Base-by-base conservation (phyloP, 2,888 invertebrate genomes). In the Dryobota labecula region DNA sequence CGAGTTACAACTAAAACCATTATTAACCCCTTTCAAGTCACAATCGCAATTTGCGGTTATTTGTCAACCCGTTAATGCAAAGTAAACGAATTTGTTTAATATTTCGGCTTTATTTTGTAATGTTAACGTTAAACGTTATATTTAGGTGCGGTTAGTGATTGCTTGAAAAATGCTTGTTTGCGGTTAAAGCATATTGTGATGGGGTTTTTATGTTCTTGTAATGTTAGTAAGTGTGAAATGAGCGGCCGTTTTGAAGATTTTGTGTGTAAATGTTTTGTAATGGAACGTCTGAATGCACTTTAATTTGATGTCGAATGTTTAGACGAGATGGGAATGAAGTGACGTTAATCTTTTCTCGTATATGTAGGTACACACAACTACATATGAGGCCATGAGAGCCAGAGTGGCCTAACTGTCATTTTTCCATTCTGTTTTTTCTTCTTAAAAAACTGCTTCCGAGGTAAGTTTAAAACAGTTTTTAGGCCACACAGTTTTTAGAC, bases 1-100 rank as follows among this genome's bases (percentile, higher is more conserved):
- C 83, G 70, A 56, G 71, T 56, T 71, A 77, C 82, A 80, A 18
- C 51, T 73, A 73, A 78, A 82, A 82, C 91, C 92, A 94, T 94
- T 95, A 95, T 95, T 94, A 95, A 95, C 94, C 82, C 95, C 95
- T 93, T 95, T 94, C 94, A 95, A 85, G 90, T 75, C 82, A 85
- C 86, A 95, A 94, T 95, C 90, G 91, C 94, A 94, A 94, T 94
- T 94, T 95, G 95, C 90, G 96, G 95, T 94, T 94, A 91, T 94
- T 94, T 94, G 95, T 85, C 85, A 85, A 85, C 71, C 67, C 47
- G 76, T 78, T 86, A 83, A 83, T 83, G 82, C 66, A 92, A 93
- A 90, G 86, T 85, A 75, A 84, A 82, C 77, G 78, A 57, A 71
- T 84, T 83, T 83, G 85, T 89, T 86, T 92, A 90, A 91, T 90